These are phyloP conservation scores for Vulpes vulpes DNA, from an alignment of 2,113 vertebrate genomes.

Conservation along the genomic window DNA sequence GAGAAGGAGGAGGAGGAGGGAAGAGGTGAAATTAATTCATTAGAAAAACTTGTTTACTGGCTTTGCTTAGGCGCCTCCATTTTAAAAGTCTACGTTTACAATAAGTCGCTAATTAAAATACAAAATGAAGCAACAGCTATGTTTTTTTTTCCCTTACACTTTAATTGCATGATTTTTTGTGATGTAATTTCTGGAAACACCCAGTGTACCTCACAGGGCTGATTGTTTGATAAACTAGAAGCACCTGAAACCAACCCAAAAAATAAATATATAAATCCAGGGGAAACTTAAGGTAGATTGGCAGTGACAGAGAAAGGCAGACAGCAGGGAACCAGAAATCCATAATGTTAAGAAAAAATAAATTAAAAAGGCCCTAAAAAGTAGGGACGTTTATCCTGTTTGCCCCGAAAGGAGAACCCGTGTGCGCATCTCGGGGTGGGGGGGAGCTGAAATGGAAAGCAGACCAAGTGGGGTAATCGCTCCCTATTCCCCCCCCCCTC, in stretches of 20 bases:
- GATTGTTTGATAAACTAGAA: conserved; percentile 87
- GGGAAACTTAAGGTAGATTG: conserved; percentile 64
- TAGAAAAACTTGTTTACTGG: conserved; percentile 87
- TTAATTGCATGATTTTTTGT: conserved; percentile 89
- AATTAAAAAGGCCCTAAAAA: not conserved
- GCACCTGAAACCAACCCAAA: conserved; percentile 80
- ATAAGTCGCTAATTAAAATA: conserved; percentile 87
- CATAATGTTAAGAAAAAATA: not conserved
- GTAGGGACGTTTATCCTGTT: not conserved
- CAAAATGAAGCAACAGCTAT: conserved; percentile 86
- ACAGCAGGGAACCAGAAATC: not conserved
- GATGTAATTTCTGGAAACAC: conserved; percentile 91
- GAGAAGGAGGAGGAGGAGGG: conserved; percentile 74
- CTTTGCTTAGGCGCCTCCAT: conserved; percentile 86
- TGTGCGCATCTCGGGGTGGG: not conserved
- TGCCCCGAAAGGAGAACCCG: not conserved
- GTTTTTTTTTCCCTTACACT: conserved; percentile 85
- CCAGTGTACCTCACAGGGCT: conserved; percentile 82
- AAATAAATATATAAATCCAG: conserved; percentile 76
- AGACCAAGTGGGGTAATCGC: not conserved
- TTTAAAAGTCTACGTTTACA: conserved; percentile 85
- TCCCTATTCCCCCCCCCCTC: not conserved
- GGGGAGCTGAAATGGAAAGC: not conserved
- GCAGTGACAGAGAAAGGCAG: conserved; percentile 52
- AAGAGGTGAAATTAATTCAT: conserved; percentile 88